Conservation (phyloP, 2,113 vertebrate genomes). For the Daubentonia madagascariensis region DNA sequence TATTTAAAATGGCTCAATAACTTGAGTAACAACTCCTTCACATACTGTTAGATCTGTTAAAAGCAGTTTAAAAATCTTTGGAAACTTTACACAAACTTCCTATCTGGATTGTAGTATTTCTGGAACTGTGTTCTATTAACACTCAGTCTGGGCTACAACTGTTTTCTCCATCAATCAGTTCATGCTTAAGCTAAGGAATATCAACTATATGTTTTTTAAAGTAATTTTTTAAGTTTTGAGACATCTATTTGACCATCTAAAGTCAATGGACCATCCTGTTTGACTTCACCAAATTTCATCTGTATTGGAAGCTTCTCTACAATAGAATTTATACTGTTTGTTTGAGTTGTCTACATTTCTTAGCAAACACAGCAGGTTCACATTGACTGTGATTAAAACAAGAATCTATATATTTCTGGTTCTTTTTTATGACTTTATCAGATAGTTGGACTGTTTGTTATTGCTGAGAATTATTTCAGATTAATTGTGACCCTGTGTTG, state of each 20-base stretch:
- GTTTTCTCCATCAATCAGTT: constrained; percentile 49
- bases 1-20: background rate
- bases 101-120: constrained; percentile 7
- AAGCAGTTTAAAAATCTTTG: constrained; percentile 7
- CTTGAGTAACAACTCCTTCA: background rate
- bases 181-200: background rate
- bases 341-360: background rate
- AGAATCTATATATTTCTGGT: background rate
- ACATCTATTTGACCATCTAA: constrained; percentile 42
- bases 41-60: background rate
- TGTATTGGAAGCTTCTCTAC: background rate
- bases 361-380: constrained; percentile 26
- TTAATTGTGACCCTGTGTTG: constrained; percentile 3
- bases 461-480: constrained; percentile 38
- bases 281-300: background rate
- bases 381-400: background rate
- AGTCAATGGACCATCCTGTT: constrained; percentile 49
- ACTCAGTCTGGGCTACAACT: constrained; percentile 46
- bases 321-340: background rate
- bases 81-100: constrained; percentile 59
- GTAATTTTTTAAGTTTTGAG: background rate
- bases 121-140: constrained; percentile 35
- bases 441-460: background rate
- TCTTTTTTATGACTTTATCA: background rate
- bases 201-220: constrained; percentile 30